phyloP scores from a whole-genome alignment of 2,888 invertebrate genomes.

The Empis stercorea region DNA sequence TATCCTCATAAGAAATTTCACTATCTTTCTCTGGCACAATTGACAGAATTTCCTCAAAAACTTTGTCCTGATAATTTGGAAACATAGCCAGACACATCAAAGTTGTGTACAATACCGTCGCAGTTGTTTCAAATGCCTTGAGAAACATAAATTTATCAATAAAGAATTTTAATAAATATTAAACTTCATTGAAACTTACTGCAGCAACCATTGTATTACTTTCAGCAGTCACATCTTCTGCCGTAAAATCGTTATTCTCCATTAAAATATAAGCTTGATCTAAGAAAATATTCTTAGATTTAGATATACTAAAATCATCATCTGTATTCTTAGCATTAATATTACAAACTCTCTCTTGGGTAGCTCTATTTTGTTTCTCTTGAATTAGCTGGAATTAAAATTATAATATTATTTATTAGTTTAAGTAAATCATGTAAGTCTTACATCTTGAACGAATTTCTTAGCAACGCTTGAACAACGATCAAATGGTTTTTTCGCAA shows the following conservation, averaged over 20 bases:
- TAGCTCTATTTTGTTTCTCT: neutral
- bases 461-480: too few relatives aligned
- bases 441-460: neutral
- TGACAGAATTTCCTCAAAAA: constrained; percentile 21
- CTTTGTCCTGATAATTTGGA: constrained; percentile 25
- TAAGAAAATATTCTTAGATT: constrained; percentile 16
- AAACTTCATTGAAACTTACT: neutral
- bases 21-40: constrained; percentile 16
- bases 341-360: neutral
- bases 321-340: neutral
- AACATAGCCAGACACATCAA: constrained; percentile 31
- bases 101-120: constrained; percentile 28
- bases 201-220: neutral
- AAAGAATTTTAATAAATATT: neutral
- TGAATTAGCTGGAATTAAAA: too few relatives aligned
- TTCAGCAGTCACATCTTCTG: neutral
- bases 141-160: neutral
- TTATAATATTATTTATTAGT: too few relatives aligned
- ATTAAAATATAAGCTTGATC: constrained; percentile 14
- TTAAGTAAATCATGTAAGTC: neutral
- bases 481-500: too few relatives aligned
- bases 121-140: constrained; percentile 34
- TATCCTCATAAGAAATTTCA: constrained; percentile 18
- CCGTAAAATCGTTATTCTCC: neutral
- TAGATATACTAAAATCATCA: constrained; percentile 6